Evolutionary conservation across 2,113 vertebrate species (phyloP), one percentile per base, ranked within the genome.

Genomic region (Hyaena hyaena): DNA sequence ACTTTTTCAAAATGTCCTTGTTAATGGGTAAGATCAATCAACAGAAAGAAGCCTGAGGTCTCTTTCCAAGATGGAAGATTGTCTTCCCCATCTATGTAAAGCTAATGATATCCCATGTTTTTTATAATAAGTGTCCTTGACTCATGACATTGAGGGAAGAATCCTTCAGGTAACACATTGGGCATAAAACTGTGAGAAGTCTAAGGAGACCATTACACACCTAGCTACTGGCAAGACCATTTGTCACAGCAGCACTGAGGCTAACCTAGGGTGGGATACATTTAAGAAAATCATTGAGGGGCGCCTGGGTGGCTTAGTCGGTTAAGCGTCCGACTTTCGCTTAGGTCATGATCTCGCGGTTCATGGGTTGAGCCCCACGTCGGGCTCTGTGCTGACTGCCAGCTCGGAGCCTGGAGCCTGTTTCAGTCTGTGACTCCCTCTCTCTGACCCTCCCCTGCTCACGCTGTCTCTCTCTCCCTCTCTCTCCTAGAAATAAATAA

Each of bases 61-160:
- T 90, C 2, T 65, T 87, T 93, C 76, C 23, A 66, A 90, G 77
- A 61, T 39, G 35, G 24, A 82, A 45, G 16, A 1, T 83, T 63
- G 14, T 88, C 85, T 90, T 68, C 95, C 81, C 63, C 6, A 50
- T 55, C 71, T 95, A n/a, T 26, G 65, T 95, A 74, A 88, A 93
- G 28, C 55, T 92, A 90, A 77, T 71, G 76, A 88, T 81, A 76
- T 31, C 87, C 43, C 77, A 45, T 73, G n/a, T 61, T 12, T 86
- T 90, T 96, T 83, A 21, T 43, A 77, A 53, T 83, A 82, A 65
- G 28, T 88, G 55, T 61, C 93, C 63, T 97, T 94, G 68, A 94
- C 82, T 96, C 65, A 53, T 65, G 71, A 79, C n/a, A 45, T 93
- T 96, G 81, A 80, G 81, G 74, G 61, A 94, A 93, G 86, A 83